These are phyloP conservation scores for Triops longicaudatus DNA, from an alignment of 1,140 invertebrate species.

Conservation along the genomic window DNA sequence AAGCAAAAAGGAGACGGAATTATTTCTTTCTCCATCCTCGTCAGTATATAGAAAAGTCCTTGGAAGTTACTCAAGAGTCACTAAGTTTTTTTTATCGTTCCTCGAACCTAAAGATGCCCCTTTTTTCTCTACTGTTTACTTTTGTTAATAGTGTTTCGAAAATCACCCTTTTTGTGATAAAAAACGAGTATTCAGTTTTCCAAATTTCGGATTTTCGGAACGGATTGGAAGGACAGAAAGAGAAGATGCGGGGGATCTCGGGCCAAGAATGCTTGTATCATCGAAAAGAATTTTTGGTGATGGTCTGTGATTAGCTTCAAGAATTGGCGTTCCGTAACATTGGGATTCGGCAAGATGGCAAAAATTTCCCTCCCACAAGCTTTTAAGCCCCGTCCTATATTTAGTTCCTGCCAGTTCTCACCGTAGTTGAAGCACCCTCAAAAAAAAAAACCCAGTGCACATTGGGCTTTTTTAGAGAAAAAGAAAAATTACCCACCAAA, in stretches of 20 bases:
- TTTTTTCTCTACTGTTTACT: not conserved
- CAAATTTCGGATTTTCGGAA: not conserved
- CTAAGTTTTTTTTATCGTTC: not conserved
- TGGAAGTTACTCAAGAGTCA: not conserved
- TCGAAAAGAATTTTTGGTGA: not conserved
- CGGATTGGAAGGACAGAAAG: not conserved
- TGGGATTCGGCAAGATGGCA: not conserved
- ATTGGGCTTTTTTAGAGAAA: not conserved
- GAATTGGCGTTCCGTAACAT: not conserved
- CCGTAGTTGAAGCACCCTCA: not conserved
- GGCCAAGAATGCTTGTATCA: not conserved
- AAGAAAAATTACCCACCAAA: not conserved
- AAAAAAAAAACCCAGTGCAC: not conserved
- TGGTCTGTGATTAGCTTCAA: not conserved
- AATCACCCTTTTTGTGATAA: not conserved
- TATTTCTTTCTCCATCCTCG: not conserved
- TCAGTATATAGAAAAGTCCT: constrained; percentile 1
- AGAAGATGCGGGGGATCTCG: not conserved
- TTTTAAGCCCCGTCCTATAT: not conserved
- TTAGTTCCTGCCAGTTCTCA: not conserved
- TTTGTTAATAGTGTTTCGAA: not conserved
- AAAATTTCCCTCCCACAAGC: too few relatives aligned
- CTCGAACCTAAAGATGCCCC: not conserved
- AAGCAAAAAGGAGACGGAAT: not conserved
- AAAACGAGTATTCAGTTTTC: not conserved